phyloP scores from a whole-genome alignment of 1,140 invertebrate species.

The Platyscapa corneri region DNA sequence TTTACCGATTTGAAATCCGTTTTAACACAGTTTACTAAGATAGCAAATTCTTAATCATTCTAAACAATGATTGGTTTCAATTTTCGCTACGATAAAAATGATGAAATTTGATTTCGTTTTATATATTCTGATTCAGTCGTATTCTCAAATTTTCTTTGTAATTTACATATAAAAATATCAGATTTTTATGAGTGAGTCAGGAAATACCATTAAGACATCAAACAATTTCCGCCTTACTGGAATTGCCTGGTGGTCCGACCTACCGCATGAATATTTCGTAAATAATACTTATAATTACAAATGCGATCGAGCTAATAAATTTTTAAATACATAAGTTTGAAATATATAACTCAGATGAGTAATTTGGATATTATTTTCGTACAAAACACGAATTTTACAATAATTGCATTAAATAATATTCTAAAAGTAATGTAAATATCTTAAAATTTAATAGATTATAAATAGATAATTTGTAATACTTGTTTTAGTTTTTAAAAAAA shows the following conservation, averaged over 20 bases:
- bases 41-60: not conserved
- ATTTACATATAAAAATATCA: conserved; percentile 6
- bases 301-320: not conserved
- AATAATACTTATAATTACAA: not conserved
- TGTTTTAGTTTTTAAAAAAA: no score
- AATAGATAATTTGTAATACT: no score
- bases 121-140: not conserved
- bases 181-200: conserved; percentile 37
- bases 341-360: not conserved
- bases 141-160: not conserved
- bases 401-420: no score
- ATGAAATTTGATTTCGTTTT: not conserved
- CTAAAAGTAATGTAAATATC: no score
- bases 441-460: no score
- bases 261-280: conserved; percentile 33
- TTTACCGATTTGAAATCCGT: no score
- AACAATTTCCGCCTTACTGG: conserved; percentile 24
- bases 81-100: not conserved
- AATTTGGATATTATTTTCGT: no score
- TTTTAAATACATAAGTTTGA: not conserved
- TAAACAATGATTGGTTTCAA: not conserved
- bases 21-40: not conserved
- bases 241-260: conserved; percentile 26
- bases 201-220: conserved; percentile 20
- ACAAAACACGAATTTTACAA: no score